Percentiles rank a stretch among this genome's conserved stretches.
phyloP scores from a whole-genome alignment of 2,888 invertebrate genomes.

The Scaptomyza flava region DNA sequence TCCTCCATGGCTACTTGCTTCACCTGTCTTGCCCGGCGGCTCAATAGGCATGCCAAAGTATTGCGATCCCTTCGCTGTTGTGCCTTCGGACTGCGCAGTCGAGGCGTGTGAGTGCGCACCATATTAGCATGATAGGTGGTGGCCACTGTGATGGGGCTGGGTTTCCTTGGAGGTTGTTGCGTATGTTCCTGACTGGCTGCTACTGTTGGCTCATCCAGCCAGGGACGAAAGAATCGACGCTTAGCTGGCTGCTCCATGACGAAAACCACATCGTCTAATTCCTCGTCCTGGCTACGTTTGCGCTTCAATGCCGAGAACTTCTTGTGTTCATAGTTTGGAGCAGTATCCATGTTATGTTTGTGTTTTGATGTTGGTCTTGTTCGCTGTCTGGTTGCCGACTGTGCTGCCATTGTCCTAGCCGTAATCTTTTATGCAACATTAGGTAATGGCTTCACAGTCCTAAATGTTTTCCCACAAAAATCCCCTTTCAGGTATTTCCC shows the following conservation, averaged over 20 bases:
- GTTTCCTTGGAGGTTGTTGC: conserved; percentile 9
- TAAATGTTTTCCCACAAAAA: conserved; percentile 55
- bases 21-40: conserved; percentile 62
- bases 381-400: conserved; percentile 40
- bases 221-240: conserved; percentile 64
- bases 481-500: conserved; percentile 70
- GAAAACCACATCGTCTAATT: conserved; percentile 62
- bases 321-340: conserved; percentile 55
- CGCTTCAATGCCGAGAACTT: conserved; percentile 63
- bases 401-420: conserved; percentile 43
- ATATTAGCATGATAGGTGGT: conserved; percentile 64
- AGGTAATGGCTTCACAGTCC: conserved; percentile 54
- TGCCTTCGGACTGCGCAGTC: conserved; percentile 60
- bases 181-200: not conserved
- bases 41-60: conserved; percentile 62
- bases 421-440: conserved; percentile 70
- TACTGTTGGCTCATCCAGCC: conserved; percentile 50
- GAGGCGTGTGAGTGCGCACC: conserved; percentile 56
- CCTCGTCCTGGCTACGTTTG: conserved; percentile 54
- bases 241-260: conserved; percentile 58
- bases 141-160: conserved; percentile 12
- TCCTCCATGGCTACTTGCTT: conserved; percentile 60
- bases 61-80: conserved; percentile 72
- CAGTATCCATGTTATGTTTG: conserved; percentile 22
- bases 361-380: conserved; percentile 32